These are phyloP conservation scores for Potamarius usumacintae DNA, from an alignment of 2,113 vertebrate species.

Conservation along the genomic window DNA sequence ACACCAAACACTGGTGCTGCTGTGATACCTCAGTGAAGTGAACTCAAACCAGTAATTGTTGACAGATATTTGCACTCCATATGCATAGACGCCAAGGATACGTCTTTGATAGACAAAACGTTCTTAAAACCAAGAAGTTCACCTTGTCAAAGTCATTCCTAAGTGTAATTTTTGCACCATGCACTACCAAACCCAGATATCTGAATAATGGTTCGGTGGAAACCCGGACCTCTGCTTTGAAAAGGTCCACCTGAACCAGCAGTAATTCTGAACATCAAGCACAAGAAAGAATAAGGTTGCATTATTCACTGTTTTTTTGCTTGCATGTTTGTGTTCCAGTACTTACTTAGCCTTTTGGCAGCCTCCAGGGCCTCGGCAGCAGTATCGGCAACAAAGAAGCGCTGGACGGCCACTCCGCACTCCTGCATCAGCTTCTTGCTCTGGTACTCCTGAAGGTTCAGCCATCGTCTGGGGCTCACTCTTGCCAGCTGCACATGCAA, in stretches of 20 bases:
- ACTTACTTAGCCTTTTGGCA: conserved; percentile 93
- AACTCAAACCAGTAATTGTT: not conserved
- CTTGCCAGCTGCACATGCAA: conserved; percentile 74
- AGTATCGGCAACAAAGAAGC: conserved; percentile 89
- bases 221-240: not conserved
- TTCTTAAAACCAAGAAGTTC: not conserved
- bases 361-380: conserved; percentile 88
- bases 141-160: not conserved
- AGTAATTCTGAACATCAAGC: not conserved
- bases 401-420: conserved; percentile 89
- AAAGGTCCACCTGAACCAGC: not conserved
- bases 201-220: not conserved
- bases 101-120: not conserved
- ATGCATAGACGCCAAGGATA: not conserved
- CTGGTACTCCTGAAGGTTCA: conserved; percentile 98
- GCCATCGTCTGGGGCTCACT: conserved; percentile 85
- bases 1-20: not conserved
- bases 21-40: not conserved
- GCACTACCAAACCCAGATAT: not conserved
- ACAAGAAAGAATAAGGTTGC: not conserved
- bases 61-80: no score
- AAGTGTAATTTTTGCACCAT: not conserved
- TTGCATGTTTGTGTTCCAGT: conserved; percentile 1
- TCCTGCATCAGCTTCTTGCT: conserved; percentile 99
- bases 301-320: not conserved